Base-by-base conservation (phyloP, 2,113 vertebrate species). In the Heterotilapia buettikoferi region DNA sequence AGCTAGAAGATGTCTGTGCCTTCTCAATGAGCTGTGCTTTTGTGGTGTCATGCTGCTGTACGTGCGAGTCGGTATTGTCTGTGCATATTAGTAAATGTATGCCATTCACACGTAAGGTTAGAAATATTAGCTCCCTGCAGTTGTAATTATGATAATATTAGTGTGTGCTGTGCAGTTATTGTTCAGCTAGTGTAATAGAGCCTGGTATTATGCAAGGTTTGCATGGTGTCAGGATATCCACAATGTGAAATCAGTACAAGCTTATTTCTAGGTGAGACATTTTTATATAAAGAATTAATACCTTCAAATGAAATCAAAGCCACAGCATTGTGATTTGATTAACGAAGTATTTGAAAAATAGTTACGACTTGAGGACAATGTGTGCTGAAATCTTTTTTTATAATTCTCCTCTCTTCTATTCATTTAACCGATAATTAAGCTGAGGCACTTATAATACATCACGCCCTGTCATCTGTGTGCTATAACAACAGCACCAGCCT, bases 101-200 rank as follows among this genome's bases (percentile, higher is more conserved):
- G 73, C 61, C 29, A 7, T 38, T 57, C 18, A 84, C 38, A 18
- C 1, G 2, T 84, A 29, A 14, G 9, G 24, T 45, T 84, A 45
- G n/a, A 43, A 47, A 73, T 13, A 7, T 86, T 24, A 33, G 26
- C 21, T 83, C 11, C 56, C 18, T 81, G 26, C 13, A 73, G 7
- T 66, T 61, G 33, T 86, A 59, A 81, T 89, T 57, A 81, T 82
- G 24, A 21, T 52, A 45, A 52, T 47, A 66, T 63, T 89, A 21
- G 50, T 82, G 4, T 50, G 76, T 83, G 33, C 54, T 36, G 73
- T 83, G 33, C 47, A 16, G 45, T 82, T 59, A 52, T 59, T 54
- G n/a, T 79, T 85, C 40, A 40, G 14, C 7, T 71, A 24, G 63
- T 87, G 84, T 84, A 90, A 90, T 47, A 66, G 6, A 52, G 73